phyloP scores from a whole-genome alignment of 2,888 invertebrate genomes.

The Sinohyriopsis cumingii region DNA sequence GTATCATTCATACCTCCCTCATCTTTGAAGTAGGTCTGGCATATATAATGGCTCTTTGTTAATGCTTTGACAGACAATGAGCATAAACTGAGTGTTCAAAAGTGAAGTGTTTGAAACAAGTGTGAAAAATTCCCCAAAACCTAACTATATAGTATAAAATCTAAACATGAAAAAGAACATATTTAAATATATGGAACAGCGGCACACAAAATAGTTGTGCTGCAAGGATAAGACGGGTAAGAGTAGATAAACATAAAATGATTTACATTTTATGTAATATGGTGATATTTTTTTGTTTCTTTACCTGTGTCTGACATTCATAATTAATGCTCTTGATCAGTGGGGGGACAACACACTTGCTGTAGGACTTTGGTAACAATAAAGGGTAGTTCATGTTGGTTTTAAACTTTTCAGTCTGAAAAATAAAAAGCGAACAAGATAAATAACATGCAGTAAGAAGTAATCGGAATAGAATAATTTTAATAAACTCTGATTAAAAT shows the following conservation, averaged over 20 bases:
- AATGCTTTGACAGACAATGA: too few relatives aligned
- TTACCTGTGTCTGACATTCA: slow-evolving; percentile 63
- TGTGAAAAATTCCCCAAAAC: too few relatives aligned
- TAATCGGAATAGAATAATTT: not conserved
- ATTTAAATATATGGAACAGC: too few relatives aligned
- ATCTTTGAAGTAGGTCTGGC: too few relatives aligned
- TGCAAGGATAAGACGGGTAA: not conserved
- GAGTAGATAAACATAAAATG: not conserved
- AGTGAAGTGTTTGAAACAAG: too few relatives aligned
- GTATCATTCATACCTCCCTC: too few relatives aligned
- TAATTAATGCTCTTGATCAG: slow-evolving; percentile 58
- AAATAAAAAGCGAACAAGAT: slow-evolving; percentile 18
- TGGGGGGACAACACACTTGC: slow-evolving; percentile 55
- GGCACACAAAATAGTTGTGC: not conserved
- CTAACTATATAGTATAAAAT: too few relatives aligned
- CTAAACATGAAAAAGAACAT: too few relatives aligned
- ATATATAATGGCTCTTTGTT: too few relatives aligned
- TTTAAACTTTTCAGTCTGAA: slow-evolving; percentile 78
- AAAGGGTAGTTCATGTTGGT: slow-evolving; percentile 85
- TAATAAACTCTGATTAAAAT: too few relatives aligned
- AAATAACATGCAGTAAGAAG: not conserved
- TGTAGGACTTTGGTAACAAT: slow-evolving; percentile 89
- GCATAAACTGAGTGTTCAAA: too few relatives aligned
- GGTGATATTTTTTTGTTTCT: not conserved
- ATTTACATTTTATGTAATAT: not conserved